phyloP scores from a whole-genome alignment of 2,797 vertebrate species.

The Coluber constrictor region DNA sequence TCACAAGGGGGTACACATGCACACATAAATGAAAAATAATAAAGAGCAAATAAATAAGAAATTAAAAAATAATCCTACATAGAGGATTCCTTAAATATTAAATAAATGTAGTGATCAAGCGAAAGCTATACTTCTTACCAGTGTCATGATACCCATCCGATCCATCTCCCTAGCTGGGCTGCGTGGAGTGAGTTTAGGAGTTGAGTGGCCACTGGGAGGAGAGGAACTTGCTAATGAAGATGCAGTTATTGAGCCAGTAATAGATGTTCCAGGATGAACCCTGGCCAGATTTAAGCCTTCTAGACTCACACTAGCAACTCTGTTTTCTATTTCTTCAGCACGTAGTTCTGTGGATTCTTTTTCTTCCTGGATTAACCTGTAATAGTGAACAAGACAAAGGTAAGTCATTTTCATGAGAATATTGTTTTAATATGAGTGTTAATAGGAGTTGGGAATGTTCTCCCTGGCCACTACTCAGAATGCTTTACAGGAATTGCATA shows the following conservation, averaged over 20 bases:
- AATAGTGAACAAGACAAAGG: not conserved
- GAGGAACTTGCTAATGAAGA: slow-evolving; percentile 95
- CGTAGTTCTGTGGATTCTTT: slow-evolving; percentile 97
- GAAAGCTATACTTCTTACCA: slow-evolving; percentile 74
- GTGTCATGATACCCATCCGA: slow-evolving; percentile 96
- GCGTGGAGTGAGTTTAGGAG: slow-evolving; percentile 92
- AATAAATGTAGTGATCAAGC: slow-evolving; percentile 23
- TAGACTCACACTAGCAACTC: slow-evolving; percentile 94
- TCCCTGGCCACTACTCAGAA: not conserved
- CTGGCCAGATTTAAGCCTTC: slow-evolving; percentile 95
- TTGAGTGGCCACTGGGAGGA: slow-evolving; percentile 95
- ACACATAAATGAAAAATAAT: not conserved
- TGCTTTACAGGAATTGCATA: not conserved
- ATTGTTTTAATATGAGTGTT: not conserved
- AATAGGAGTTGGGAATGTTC: not conserved
- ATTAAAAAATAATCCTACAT: not conserved
- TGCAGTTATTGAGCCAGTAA: slow-evolving; percentile 93
- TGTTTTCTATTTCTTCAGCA: slow-evolving; percentile 96
- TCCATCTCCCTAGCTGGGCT: slow-evolving; percentile 96
- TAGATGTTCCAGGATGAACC: slow-evolving; percentile 89
- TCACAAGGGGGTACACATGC: not conserved
- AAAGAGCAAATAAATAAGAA: slow-evolving; percentile 8
- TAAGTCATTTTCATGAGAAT: not conserved
- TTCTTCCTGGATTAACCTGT: slow-evolving; percentile 96
- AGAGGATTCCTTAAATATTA: not conserved